Evolutionary conservation across 2,888 invertebrate genomes (phyloP).

Genomic region (Caenorhabditis sp.): DNA sequence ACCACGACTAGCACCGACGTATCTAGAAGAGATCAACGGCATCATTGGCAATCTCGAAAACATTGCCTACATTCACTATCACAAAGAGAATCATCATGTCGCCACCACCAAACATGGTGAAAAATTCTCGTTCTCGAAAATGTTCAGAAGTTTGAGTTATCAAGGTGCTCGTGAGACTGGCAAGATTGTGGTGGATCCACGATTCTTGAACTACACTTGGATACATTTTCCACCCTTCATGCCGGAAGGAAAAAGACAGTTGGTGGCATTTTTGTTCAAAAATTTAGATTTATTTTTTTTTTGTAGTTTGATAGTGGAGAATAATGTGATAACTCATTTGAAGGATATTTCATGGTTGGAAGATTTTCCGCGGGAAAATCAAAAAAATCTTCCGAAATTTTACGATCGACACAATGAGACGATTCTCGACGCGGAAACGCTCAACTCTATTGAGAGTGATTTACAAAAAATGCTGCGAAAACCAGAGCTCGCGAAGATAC

Average conservation of each 20-base stretch:
- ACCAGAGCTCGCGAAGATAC: conserved; percentile 8
- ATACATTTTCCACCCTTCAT: conserved; percentile 49
- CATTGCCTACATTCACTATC: conserved; percentile 15
- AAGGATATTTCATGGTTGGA: conserved; percentile 1
- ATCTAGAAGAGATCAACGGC: conserved; percentile 36
- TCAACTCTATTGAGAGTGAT: conserved; percentile 3
- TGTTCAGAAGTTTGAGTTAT: conserved; percentile 33
- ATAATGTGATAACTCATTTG: conserved; percentile 13
- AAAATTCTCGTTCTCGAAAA: conserved; percentile 37
- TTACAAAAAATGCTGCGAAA: conserved; percentile 23
- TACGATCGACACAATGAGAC: not conserved
- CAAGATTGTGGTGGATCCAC: conserved; percentile 46
- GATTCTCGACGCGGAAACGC: not conserved
- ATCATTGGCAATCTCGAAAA: not conserved
- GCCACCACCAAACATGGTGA: conserved; percentile 4
- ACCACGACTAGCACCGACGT: conserved; percentile 40
- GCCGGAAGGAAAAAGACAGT: conserved; percentile 27
- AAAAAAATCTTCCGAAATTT: not conserved
- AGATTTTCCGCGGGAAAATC: too few species aligned
- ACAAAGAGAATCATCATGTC: conserved; percentile 32
- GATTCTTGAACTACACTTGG: conserved; percentile 47
- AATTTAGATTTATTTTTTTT: too few species aligned
- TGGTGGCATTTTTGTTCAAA: not conserved
- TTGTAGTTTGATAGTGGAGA: conserved; percentile 9
- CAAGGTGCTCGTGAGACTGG: conserved; percentile 22